phyloP scores from a whole-genome alignment of 2,797 vertebrate genomes.

The Periophthalmus magnuspinnatus region DNA sequence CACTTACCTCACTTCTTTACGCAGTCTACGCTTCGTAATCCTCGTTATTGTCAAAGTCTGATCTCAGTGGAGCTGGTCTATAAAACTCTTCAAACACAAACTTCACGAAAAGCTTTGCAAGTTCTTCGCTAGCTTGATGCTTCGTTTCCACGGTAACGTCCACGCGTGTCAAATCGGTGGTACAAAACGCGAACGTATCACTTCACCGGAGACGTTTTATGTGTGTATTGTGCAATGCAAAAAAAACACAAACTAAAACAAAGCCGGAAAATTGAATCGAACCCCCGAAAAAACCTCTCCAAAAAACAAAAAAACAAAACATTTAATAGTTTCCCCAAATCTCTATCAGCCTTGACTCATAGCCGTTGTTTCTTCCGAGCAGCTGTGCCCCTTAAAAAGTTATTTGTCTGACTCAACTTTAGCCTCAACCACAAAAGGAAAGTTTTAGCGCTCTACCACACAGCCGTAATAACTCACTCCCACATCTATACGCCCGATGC shows the following conservation, averaged over 20 bases:
- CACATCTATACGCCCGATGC: slow-evolving; percentile 41
- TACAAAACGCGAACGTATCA: background rate
- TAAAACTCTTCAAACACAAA: background rate
- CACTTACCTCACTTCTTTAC: too few species aligned
- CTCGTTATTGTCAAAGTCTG: too few species aligned
- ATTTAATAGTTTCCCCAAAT: background rate
- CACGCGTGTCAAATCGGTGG: background rate
- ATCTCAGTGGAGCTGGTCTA: too few species aligned
- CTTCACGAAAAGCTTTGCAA: background rate
- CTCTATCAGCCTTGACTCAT: slow-evolving; percentile 14
- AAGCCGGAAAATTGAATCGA: background rate
- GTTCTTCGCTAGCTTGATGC: background rate
- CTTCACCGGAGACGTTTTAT: background rate
- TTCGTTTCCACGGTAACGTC: background rate
- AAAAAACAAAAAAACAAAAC: background rate
- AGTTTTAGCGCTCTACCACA: slow-evolving; percentile 26
- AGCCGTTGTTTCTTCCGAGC: slow-evolving; percentile 19
- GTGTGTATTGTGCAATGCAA: background rate
- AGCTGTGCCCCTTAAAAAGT: slow-evolving; percentile 22
- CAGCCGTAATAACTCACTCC: slow-evolving; percentile 43
- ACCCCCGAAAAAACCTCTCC: too few species aligned
- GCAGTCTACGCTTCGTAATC: too few species aligned
- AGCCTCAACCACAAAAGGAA: slow-evolving; percentile 4
- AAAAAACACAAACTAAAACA: background rate
- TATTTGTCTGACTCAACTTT: slow-evolving; percentile 8